Evolutionary conservation across 53 echinoderm and acorn worm species (phyloP), one percentile per base, ranked within the genome.

Genomic region (Hippasteria phrygiana): DNA sequence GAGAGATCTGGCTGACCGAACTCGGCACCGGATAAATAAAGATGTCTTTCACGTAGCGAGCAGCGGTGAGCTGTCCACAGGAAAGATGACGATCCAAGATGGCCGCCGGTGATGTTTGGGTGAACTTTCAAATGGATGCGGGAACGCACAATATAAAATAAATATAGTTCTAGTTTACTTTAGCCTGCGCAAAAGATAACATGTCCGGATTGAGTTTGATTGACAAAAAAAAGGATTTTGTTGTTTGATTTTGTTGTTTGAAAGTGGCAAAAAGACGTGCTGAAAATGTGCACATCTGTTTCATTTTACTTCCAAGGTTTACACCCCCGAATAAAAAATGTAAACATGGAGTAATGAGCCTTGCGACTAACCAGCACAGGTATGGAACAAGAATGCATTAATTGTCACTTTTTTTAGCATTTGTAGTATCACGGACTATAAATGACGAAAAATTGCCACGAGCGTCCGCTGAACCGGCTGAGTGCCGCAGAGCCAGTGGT

Each of bases 21-120:
- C 72, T 32, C 18, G 32, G 41, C 71, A 73, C 87, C 11, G 73
- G 73, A 36, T n/a, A 87, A 64, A 82, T 82, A 43, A 65, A 82
- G 82, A 65, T 45, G 82, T 82, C 82, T 82, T 62, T 82, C 82
- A 65, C 45, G 82, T 82, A 64, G 47, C 82, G 27, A 82, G 29
- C 28, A 82, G 42, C 41, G 47, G 63, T 26, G 4, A 24, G 64
- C 50, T 65, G 82, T 82, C 33, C 65, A 47, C 78, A 38, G 43
- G 43, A 46, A 64, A 43, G 26, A 43, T 42, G 73, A 62, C 66
- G 42, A 65, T 82, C 46, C 82, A 82, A 82, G 13, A 82, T 82
- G 82, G 82, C 82, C 82, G 82, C 82, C 35, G 82, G 82, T 55
- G 38, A 13, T 56, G 20, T 5, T n/a, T 56, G 16, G 31, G 51